Conservation (phyloP, 2,113 vertebrate genomes). For the Tyto alba region DNA sequence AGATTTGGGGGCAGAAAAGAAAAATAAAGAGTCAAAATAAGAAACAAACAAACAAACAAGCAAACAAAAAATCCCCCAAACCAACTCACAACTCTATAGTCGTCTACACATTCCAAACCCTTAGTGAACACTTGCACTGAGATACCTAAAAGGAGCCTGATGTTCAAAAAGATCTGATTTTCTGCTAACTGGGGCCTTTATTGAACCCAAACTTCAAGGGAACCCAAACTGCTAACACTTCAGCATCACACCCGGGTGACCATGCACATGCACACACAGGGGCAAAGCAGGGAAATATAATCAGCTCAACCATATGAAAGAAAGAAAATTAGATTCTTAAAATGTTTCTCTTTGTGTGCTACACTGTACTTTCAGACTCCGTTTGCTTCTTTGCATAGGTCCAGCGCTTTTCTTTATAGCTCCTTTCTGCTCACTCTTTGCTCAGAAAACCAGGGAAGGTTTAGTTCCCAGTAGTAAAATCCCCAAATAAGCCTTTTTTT, state of each 20-base stretch:
- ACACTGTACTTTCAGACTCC: background rate
- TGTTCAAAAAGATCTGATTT: background rate
- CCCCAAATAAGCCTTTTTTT: background rate
- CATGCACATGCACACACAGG: too few species aligned
- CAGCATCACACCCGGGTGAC: background rate
- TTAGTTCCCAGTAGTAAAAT: background rate
- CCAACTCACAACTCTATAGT: background rate
- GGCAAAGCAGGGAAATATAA: background rate
- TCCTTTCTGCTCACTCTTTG: background rate
- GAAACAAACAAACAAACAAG: too few species aligned
- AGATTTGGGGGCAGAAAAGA: accelerated
- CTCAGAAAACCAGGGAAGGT: background rate
- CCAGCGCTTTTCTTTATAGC: background rate
- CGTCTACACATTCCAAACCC: background rate
- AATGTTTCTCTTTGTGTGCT: background rate
- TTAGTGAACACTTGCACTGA: background rate
- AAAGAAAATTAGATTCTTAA: background rate
- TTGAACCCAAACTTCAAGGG: background rate
- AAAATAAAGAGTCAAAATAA: background rate
- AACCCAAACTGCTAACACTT: background rate
- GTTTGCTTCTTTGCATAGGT: background rate
- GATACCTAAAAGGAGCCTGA: background rate
- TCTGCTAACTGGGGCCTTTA: background rate
- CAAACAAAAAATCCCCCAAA: too few species aligned
- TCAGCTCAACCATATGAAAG: accelerated